Evolutionary conservation across 2,113 vertebrate species (phyloP).

Genomic region (Penelope pileata): DNA sequence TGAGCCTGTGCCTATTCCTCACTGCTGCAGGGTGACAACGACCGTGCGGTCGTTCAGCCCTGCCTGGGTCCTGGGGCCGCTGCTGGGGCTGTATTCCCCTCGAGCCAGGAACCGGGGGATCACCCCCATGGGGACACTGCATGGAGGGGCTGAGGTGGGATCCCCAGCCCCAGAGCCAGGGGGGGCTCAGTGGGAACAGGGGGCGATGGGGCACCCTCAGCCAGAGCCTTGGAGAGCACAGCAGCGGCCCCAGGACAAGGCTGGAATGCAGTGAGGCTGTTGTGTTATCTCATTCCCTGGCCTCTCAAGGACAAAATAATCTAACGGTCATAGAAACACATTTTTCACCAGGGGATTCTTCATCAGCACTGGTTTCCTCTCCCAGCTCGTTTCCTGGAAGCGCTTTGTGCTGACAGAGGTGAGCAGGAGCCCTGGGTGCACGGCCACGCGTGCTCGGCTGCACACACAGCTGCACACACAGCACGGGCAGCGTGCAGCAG

Average conservation of each 20-base stretch:
- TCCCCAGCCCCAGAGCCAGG: not conserved
- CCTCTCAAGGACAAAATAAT: not conserved
- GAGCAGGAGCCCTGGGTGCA: not conserved
- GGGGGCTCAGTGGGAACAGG: not conserved
- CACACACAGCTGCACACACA: fast-evolving
- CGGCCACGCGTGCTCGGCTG: fast-evolving
- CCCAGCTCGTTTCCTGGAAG: constrained; percentile 9
- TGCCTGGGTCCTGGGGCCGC: not conserved
- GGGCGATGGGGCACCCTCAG: not conserved
- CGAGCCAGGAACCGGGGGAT: fast-evolving
- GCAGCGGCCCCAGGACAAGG: not conserved
- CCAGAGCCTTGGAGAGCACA: not conserved
- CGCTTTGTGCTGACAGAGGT: not conserved
- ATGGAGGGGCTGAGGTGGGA: fast-evolving
- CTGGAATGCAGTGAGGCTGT: not conserved
- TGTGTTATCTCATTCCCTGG: not conserved
- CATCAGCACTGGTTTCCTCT: not conserved
- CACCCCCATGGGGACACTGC: not conserved
- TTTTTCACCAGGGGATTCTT: constrained; percentile 26
- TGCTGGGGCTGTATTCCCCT: not conserved
- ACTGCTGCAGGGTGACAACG: not conserved
- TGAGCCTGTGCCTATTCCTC: not conserved
- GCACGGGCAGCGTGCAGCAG: fast-evolving
- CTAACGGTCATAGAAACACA: not conserved
- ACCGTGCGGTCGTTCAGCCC: not conserved